These are phyloP conservation scores for Pangasius sanitwongsei DNA, from an alignment of 2,797 vertebrate genomes.

Conservation along the genomic window DNA sequence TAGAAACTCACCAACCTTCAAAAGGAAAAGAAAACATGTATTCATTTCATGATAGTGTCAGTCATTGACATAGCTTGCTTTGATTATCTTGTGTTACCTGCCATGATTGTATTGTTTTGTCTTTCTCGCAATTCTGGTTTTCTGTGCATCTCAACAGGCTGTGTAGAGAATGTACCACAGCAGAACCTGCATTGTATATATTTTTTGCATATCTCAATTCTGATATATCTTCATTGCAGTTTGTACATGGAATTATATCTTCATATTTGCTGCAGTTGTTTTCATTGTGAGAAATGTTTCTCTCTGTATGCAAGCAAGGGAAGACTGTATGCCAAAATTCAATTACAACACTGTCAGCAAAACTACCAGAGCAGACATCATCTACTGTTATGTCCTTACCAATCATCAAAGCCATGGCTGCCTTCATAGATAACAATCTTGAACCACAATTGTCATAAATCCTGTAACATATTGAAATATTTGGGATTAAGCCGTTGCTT, in stretches of 20 bases:
- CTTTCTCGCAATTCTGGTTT: constrained; percentile 61
- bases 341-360: constrained; percentile 65
- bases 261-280: constrained; percentile 57
- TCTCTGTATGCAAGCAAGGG: constrained; percentile 51
- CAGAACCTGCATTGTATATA: constrained; percentile 74
- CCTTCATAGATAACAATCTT: constrained; percentile 49
- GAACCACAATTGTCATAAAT: constrained; percentile 56
- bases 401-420: constrained; percentile 50
- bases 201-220: constrained; percentile 70
- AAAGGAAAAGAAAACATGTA: neutral
- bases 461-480: constrained; percentile 51
- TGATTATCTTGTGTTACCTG: constrained; percentile 63
- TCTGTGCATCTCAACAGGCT: constrained; percentile 64
- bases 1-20: constrained; percentile 67
- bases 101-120: constrained; percentile 56
- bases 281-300: neutral
- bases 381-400: constrained; percentile 48
- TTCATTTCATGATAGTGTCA: neutral
- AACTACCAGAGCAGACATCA: constrained; percentile 60
- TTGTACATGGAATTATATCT: constrained; percentile 60
- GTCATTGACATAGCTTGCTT: neutral
- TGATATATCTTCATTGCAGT: constrained; percentile 64
- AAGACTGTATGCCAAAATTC: constrained; percentile 68
- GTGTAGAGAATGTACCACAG: constrained; percentile 70
- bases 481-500: constrained; percentile 49